Conservation (phyloP, 2,797 vertebrate genomes). For the Lerista edwardsae region DNA sequence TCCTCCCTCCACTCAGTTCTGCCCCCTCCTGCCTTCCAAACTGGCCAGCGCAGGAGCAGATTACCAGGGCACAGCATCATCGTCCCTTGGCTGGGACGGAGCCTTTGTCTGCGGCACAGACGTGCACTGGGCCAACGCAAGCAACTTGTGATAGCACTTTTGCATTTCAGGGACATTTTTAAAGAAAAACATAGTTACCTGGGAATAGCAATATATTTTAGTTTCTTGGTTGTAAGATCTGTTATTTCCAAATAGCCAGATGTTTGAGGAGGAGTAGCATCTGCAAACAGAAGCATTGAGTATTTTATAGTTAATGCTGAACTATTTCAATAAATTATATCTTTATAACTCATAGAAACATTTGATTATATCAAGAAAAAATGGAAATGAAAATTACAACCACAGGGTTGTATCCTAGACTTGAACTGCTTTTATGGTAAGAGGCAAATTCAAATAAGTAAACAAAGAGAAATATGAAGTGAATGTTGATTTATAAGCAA, state of each 20-base stretch:
- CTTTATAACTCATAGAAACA: slow-evolving; percentile 38
- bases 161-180: slow-evolving; percentile 9
- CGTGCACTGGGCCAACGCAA: too few species aligned
- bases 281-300: slow-evolving; percentile 75
- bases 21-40: too few species aligned
- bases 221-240: slow-evolving; percentile 92
- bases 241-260: slow-evolving; percentile 94
- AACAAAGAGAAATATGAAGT: slow-evolving; percentile 24
- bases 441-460: slow-evolving; percentile 30
- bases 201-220: slow-evolving; percentile 94
- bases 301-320: slow-evolving; percentile 18
- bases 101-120: too few species aligned
- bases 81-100: too few species aligned
- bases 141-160: too few species aligned
- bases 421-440: slow-evolving; percentile 3
- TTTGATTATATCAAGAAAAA: slow-evolving; percentile 53
- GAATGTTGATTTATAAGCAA: slow-evolving; percentile 38
- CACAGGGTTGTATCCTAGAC: neutral
- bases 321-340: slow-evolving; percentile 37
- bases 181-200: slow-evolving; percentile 81
- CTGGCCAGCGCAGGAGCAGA: too few species aligned
- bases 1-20: too few species aligned
- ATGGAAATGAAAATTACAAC: slow-evolving; percentile 35
- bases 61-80: too few species aligned
- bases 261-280: slow-evolving; percentile 85